Base-by-base conservation (phyloP, 2,888 invertebrate genomes). In the Congeria kusceri region DNA sequence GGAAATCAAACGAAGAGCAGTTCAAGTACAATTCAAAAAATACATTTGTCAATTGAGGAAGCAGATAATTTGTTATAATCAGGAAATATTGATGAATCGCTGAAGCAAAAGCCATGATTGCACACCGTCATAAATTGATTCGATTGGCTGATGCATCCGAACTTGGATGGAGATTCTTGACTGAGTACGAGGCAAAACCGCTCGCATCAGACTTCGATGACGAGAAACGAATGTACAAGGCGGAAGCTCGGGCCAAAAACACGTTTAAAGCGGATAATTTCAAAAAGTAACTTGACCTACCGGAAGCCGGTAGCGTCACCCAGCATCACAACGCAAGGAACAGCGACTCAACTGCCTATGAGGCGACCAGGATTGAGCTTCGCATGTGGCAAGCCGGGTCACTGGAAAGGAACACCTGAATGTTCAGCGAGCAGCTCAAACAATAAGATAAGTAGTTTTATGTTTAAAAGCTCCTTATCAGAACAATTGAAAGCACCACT, bases 1-100 rank as follows among this genome's bases (percentile, higher is more conserved):
- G 76, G 4, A 70, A 64, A n/a, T 32, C 49, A 2, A 70, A 70
- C 39, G 76, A 76, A 44, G 70, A 70, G 62, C 70, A 76, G 27
- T 76, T 29, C 27, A 75, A 68, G 46, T 28, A 59, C n/a, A 77
- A 77, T 47, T 28, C n/a, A 20, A 9, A 56, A 77, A 15, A 32
- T 66, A 11, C 44, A 20, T 18, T n/a, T 47, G 15, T 28, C 53
- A 3, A 53, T 67, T 13, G 62, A 61, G 0, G 62, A 67, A 44
- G 56, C 66, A 49, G 61, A 61, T 11, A 11, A 73, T 11, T 39
- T 66, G 44, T n/a, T 64, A 11, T 39, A 47, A 13, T 28, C 18
- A 15, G 13, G 32, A 18, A 73, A 69, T 27, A 23, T 73, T 13
- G 39, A 61, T 1, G 59, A 56, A 29, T 28, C 59, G 20, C 39